Conservation (phyloP, 1,140 invertebrate species). For the Oedothorax gibbosus region DNA sequence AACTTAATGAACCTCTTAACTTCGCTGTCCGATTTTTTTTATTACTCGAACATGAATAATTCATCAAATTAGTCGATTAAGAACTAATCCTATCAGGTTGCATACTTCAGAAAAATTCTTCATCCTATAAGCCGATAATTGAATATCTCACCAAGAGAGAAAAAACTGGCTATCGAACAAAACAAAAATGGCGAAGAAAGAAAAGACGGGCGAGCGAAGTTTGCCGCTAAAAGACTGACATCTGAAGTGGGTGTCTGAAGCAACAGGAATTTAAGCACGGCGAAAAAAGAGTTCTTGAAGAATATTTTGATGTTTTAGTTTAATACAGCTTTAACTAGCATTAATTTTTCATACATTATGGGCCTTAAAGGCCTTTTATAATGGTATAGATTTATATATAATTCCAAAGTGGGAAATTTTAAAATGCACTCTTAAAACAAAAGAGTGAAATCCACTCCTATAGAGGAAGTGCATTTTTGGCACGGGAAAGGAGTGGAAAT, state of each 20-base stretch:
- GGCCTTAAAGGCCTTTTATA: no score
- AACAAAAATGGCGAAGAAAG: neutral
- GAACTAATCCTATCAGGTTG: constrained; percentile 38
- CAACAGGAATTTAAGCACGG: constrained; percentile 39
- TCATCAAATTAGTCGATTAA: constrained; percentile 51
- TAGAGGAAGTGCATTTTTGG: no score
- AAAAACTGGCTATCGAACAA: neutral
- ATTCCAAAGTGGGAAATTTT: no score
- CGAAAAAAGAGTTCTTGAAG: constrained; percentile 25
- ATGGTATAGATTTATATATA: no score
- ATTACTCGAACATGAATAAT: constrained; percentile 40
- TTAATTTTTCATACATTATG: neutral
- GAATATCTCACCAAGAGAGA: constrained; percentile 30
- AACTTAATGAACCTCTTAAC: constrained; percentile 40
- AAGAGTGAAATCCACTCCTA: no score
- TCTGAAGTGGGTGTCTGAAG: constrained; percentile 16
- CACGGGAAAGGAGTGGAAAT: no score
- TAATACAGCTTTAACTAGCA: no score
- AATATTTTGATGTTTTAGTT: constrained; percentile 5
- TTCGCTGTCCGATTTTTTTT: constrained; percentile 2
- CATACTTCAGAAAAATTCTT: constrained; percentile 35
- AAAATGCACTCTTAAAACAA: no score
- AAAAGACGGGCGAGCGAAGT: neutral
- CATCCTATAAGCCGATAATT: constrained; percentile 42
- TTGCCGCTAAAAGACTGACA: neutral